Evolutionary conservation across 2,797 vertebrate genomes (phyloP).

Genomic region (Lacerta agilis): DNA sequence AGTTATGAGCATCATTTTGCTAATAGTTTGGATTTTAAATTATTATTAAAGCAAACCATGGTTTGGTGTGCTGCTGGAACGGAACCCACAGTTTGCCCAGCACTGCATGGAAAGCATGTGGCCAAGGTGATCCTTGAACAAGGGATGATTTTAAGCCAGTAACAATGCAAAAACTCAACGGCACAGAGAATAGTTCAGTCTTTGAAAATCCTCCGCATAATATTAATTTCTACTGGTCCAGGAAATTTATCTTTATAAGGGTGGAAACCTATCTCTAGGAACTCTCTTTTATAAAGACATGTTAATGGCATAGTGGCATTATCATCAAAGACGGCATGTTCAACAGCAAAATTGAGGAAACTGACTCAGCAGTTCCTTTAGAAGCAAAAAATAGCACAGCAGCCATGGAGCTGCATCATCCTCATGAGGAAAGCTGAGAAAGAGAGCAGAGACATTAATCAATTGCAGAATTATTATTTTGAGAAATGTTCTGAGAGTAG

Average conservation of each 20-base stretch:
- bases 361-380: slow-evolving; percentile 66
- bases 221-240: slow-evolving; percentile 58
- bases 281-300: slow-evolving; percentile 50
- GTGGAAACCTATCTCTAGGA: slow-evolving; percentile 51
- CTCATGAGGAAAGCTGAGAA: slow-evolving; percentile 60
- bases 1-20: background rate
- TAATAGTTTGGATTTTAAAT: background rate
- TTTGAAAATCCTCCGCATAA: slow-evolving; percentile 55
- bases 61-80: background rate
- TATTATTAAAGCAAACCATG: background rate
- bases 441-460: background rate
- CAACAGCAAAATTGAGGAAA: slow-evolving; percentile 70
- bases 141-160: background rate
- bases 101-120: background rate
- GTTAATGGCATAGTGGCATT: slow-evolving; percentile 56
- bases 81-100: background rate
- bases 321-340: slow-evolving; percentile 73
- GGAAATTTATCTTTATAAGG: slow-evolving; percentile 46
- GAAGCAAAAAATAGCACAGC: slow-evolving; percentile 65
- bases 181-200: background rate
- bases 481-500: slow-evolving; percentile 4
- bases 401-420: slow-evolving; percentile 71
- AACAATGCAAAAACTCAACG: background rate
- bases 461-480: slow-evolving; percentile 56
- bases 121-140: background rate